Percentiles rank a stretch among this genome's conserved stretches.
Conservation (phyloP, 2,888 invertebrate genomes). For the Brenthis daphne region DNA sequence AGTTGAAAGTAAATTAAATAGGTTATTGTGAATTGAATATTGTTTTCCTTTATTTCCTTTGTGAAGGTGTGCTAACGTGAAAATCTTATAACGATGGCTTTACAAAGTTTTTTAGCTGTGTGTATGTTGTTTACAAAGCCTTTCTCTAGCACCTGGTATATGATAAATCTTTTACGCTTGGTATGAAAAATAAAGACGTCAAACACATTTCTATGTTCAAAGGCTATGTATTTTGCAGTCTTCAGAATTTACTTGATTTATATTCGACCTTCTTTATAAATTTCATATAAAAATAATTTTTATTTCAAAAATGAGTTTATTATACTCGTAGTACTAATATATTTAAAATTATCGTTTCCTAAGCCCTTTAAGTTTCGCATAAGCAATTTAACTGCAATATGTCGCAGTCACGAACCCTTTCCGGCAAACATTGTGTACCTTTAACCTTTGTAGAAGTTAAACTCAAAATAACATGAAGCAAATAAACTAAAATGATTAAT, state of each 20-base stretch:
- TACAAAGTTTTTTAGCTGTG: slow-evolving; percentile 15
- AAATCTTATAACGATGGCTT: slow-evolving; percentile 6
- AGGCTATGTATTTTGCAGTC: slow-evolving; percentile 15
- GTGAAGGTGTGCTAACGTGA: not conserved
- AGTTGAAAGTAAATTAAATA: slow-evolving; percentile 33
- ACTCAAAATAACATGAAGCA: slow-evolving; percentile 22
- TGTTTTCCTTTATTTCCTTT: slow-evolving; percentile 4
- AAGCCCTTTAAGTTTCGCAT: not conserved
- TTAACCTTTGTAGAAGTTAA: slow-evolving; percentile 28
- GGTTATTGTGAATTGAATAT: slow-evolving; percentile 13
- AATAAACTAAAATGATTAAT: slow-evolving; percentile 19
- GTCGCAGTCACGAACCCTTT: slow-evolving; percentile 29
- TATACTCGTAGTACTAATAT: not conserved
- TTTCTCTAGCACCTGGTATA: slow-evolving; percentile 30
- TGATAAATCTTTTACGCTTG: slow-evolving; percentile 38
- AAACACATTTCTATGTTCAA: slow-evolving; percentile 27
- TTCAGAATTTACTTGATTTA: slow-evolving; percentile 1
- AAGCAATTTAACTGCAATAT: slow-evolving; percentile 11
- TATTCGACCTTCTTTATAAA: slow-evolving; percentile 1
- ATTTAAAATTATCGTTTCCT: slow-evolving; percentile 1
- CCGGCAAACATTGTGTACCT: slow-evolving; percentile 23
- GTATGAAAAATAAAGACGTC: slow-evolving; percentile 33
- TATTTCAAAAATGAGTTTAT: no score
- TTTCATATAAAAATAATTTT: not conserved
- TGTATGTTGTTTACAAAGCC: slow-evolving; percentile 34